Conservation (phyloP, 2,797 vertebrate genomes). For the Limnodromus scolopaceus region DNA sequence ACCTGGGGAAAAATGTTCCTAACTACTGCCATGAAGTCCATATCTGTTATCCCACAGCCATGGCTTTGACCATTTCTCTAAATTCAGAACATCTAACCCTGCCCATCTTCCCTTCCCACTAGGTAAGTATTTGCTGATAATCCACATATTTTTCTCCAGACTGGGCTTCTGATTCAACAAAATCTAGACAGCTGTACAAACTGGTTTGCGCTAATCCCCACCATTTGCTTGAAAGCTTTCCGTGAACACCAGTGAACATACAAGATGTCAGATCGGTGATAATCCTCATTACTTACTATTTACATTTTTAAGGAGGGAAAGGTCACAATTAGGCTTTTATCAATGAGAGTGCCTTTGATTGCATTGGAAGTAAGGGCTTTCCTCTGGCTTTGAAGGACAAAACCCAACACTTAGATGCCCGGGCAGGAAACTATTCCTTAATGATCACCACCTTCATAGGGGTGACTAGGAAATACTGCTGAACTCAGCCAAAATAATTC, state of each 20-base stretch:
- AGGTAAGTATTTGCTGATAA: background rate
- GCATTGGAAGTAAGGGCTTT: background rate
- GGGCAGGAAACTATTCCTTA: background rate
- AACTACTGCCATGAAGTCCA: background rate
- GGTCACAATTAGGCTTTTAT: background rate
- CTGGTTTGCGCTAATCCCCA: slow-evolving; percentile 25
- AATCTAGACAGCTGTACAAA: slow-evolving; percentile 49
- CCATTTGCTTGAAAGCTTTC: slow-evolving; percentile 14
- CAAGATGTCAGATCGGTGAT: background rate
- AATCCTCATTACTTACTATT: background rate
- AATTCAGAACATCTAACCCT: background rate
- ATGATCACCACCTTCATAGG: background rate
- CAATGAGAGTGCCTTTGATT: background rate
- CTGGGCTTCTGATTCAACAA: slow-evolving; percentile 20
- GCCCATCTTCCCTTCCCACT: background rate
- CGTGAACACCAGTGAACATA: background rate
- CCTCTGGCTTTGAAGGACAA: background rate
- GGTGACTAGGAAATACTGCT: background rate
- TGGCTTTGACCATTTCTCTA: background rate
- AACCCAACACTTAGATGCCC: background rate
- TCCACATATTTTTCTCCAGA: background rate
- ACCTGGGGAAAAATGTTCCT: background rate
- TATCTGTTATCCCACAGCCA: background rate
- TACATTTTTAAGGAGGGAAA: background rate
- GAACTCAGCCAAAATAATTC: background rate